Conservation (phyloP, 2,888 invertebrate genomes). For the Cetonia aurata region DNA sequence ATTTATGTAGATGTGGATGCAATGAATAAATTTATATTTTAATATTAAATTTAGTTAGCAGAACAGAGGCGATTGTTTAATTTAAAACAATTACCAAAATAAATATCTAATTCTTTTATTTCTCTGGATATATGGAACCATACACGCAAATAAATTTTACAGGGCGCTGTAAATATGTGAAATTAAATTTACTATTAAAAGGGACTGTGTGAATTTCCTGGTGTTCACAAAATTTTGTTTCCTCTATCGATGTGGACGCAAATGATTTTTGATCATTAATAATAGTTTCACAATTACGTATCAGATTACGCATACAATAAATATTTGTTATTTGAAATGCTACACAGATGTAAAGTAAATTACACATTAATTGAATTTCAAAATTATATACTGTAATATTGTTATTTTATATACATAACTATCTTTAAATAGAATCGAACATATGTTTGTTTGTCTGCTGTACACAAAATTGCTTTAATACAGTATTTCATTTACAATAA, state of each 20-base stretch:
- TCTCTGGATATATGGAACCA: background rate
- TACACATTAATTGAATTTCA: constrained; percentile 7
- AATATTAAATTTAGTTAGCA: no score
- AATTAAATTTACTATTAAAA: constrained; percentile 5
- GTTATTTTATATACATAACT: background rate
- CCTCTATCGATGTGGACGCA: background rate
- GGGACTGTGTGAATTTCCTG: background rate
- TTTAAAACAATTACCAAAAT: no score
- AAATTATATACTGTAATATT: background rate
- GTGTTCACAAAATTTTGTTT: background rate
- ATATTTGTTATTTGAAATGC: constrained; percentile 5
- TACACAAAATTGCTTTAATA: no score
- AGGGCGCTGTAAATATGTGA: background rate
- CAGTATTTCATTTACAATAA: no score
- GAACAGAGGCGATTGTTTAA: no score
- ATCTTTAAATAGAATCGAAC: background rate
- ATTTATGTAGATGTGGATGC: no score
- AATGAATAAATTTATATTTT: no score
- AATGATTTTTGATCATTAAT: constrained; percentile 20
- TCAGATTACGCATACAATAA: constrained; percentile 14
- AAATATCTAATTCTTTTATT: no score
- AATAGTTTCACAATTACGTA: constrained; percentile 16
- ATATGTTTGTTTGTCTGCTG: no score
- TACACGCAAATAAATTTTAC: no score
- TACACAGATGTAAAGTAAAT: background rate